A percentile compares a stretch with the other conserved stretches of the same genome.
phyloP scores from a whole-genome alignment of 2,797 vertebrate genomes.

The Pteronotus mesoamericanus region DNA sequence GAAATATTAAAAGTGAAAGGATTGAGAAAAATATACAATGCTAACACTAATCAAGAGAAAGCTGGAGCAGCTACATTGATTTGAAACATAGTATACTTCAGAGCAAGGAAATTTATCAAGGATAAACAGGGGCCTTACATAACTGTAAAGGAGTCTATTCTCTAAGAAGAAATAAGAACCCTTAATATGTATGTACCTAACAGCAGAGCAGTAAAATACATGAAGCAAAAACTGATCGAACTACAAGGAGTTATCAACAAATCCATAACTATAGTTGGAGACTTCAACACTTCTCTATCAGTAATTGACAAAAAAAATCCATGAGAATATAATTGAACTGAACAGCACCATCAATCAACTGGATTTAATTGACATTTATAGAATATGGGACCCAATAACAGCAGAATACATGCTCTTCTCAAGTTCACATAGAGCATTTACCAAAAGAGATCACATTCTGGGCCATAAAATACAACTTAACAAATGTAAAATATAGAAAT shows the following conservation, averaged over 20 bases:
- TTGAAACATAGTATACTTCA: not conserved
- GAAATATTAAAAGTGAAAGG: not conserved
- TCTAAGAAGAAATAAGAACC: not conserved
- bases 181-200: slow-evolving; percentile 1
- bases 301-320: slow-evolving; percentile 40
- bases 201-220: slow-evolving; percentile 2
- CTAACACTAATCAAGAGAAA: slow-evolving; percentile 19
- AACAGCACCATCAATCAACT: slow-evolving; percentile 11
- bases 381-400: not conserved
- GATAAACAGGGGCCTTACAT: not conserved
- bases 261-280: slow-evolving; percentile 16
- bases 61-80: not conserved
- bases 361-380: slow-evolving; percentile 43
- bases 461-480: slow-evolving; percentile 6
- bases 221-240: not conserved
- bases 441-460: not conserved
- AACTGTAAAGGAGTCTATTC: not conserved
- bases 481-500: slow-evolving; percentile 10
- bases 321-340: slow-evolving; percentile 27
- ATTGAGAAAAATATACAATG: not conserved
- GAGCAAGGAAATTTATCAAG: not conserved
- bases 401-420: slow-evolving; percentile 12
- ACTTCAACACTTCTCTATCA: slow-evolving; percentile 19
- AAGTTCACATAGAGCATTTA: slow-evolving; percentile 1
- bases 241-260: not conserved